These are phyloP conservation scores for Acomys russatus DNA, from an alignment of 2,797 vertebrate genomes.

Conservation along the genomic window DNA sequence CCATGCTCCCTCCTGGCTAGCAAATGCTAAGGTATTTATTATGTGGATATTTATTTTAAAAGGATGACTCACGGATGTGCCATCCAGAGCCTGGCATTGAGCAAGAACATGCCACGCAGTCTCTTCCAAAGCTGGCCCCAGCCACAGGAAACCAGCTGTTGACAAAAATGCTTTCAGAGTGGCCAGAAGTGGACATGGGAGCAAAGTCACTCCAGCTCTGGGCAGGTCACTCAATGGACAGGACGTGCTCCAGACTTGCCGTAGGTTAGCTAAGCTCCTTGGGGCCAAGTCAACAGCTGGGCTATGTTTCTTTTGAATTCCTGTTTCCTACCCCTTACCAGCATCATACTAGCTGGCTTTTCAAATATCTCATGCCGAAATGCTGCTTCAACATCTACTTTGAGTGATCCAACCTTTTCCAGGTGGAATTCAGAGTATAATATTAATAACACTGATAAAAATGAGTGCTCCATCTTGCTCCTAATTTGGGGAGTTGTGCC, in stretches of 20 bases:
- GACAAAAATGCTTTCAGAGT: neutral
- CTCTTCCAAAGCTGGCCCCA: neutral
- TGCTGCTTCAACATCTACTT: neutral
- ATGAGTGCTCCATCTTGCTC: neutral
- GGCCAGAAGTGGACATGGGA: neutral
- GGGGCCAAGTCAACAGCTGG: neutral
- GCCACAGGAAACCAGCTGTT: neutral
- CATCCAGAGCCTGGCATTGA: neutral
- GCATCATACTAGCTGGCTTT: neutral
- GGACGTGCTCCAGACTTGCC: neutral
- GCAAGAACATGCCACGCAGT: neutral
- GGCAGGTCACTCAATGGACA: too few relatives aligned
- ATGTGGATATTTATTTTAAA: neutral
- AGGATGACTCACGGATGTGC: neutral
- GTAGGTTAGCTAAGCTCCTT: too few relatives aligned
- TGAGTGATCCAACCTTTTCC: neutral
- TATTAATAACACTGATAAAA: slow-evolving; percentile 8
- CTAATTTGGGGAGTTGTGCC: neutral
- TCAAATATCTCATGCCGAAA: neutral
- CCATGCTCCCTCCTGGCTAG: neutral
- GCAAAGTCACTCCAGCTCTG: neutral
- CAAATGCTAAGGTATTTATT: slow-evolving; percentile 7
- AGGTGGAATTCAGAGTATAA: neutral
- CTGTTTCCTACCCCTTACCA: neutral
- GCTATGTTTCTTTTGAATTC: neutral